Conservation (phyloP, 2,888 invertebrate species). For the Euclidia mi region DNA sequence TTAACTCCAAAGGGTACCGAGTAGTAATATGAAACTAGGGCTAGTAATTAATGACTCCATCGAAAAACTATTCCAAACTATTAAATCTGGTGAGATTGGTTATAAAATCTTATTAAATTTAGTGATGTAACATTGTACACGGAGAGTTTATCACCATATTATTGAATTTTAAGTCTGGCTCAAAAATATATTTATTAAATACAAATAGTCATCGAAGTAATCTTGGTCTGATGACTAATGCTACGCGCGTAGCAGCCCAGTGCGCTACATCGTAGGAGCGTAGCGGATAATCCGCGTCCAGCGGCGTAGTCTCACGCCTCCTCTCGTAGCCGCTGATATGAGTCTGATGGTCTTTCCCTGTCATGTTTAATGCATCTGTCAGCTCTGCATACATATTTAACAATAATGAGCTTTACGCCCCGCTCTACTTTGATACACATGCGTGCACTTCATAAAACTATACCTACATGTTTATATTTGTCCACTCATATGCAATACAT, state of each 20-base stretch:
- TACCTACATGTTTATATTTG: not conserved
- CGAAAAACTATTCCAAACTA: conserved; percentile 36
- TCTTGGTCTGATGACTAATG: conserved; percentile 57
- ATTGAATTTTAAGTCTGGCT: not conserved
- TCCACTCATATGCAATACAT: not conserved
- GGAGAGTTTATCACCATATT: too few relatives aligned
- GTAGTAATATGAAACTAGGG: conserved; percentile 59
- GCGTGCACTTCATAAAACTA: conserved; percentile 13
- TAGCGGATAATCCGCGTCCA: conserved; percentile 85
- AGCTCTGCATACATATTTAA: conserved; percentile 75
- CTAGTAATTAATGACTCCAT: conserved; percentile 37
- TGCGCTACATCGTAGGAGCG: conserved; percentile 82
- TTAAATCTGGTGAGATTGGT: conserved; percentile 9
- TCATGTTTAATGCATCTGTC: conserved; percentile 84
- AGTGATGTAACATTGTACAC: too few relatives aligned
- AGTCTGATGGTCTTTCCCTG: conserved; percentile 82
- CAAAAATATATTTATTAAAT: not conserved
- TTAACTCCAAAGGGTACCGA: conserved; percentile 78
- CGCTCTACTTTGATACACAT: conserved; percentile 26
- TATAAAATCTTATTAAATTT: conserved; percentile 6
- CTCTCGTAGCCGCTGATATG: conserved; percentile 72
- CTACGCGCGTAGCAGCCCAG: conserved; percentile 75
- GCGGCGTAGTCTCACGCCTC: conserved; percentile 83
- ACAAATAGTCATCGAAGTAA: conserved; percentile 16
- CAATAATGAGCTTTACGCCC: conserved; percentile 72